Evolutionary conservation across 2,888 invertebrate genomes (phyloP), one percentile per base, ranked within the genome.

Genomic region (Strigamia transsilvanica): DNA sequence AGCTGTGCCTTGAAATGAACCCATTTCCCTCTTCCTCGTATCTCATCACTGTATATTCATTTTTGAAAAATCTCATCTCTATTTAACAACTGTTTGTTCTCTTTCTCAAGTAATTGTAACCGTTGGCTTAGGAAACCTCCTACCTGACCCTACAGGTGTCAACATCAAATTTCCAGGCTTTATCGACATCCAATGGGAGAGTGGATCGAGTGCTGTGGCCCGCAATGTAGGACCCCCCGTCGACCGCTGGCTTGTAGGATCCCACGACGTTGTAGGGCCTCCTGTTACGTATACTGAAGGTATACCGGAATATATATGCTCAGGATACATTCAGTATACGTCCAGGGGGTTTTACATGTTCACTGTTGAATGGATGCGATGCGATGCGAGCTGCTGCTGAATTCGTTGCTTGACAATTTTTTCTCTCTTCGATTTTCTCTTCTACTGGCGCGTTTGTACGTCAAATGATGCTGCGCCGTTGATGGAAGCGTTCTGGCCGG

Each of bases 301-400:
- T 97, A 97, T 96, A 96, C 96, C 96, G 96, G 96, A 96, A 93
- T 94, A 92, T 90, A 92, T 91, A 94, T 95, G 95, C 96, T 96
- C 96, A 96, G 96, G 96, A 96, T 96, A 97, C 96, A 96, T 96
- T 96, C 96, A 96, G 96, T 97, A 96, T 97, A 97, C 96, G 96
- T 96, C 94, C 94, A 96, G 95, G 96, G 94, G 93, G 95, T 94
- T 84, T 84, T 83, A 79, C 84, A 84, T 79, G 83, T 83, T 83
- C 83, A 82, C 84, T 73, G 82, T n/a, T 34, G 42, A 80, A 46
- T 73, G 27, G 73, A 27, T 32, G 66, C 15, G 66, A 6, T 61
- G 61, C 61, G n/a, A 27, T 27, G 9, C 38, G 38, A 27, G 73
- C 73, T 73, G 73, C 23, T 66, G 61, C 61, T 32, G 73, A 73